Evolutionary conservation across 1,140 invertebrate species (phyloP), one percentile per base, ranked within the genome.

Genomic region (Drosophila dunni): DNA sequence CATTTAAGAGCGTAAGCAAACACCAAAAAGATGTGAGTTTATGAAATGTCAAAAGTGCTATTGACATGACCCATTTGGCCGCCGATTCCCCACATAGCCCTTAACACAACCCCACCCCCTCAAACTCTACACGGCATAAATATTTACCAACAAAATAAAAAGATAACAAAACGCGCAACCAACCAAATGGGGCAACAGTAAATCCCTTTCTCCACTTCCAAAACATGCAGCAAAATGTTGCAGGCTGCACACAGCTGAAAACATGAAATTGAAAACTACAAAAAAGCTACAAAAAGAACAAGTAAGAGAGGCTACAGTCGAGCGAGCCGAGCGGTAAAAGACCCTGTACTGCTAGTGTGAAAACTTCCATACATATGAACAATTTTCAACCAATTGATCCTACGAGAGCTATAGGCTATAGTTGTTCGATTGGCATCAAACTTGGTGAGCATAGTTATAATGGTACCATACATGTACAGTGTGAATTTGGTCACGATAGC

Each of bases 41-140:
- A 56, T 72, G 58, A 69, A 78, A 81, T 85, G 78, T 81, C 75
- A 76, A 83, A 83, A 82, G 83, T 86, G 83, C 79, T 63, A 76
- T 50, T 79, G 82, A 85, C 82, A 86, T 72, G 82, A 17, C 42
- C 48, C 82, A 85, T 88, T 79, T 77, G 83, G 13, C 38, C 44
- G 29, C 11, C n/a, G 11, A n/a, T 13, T 13, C 11, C 8, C 7
- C 11, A 1, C 13, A 34, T 10, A 15, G 40, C 68, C 61, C 61
- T 60, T 53, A 40, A 40, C 40, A 13, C 17, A 62, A n/a, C 20
- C 3, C 6, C 6, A 3, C 24, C 24, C 24, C 24, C n/a, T n/a
- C n/a, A n/a, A 48, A 13, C 61, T 65, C 72, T 65, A 60, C 42
- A 60, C 53, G 60, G 67, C 46, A 64, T 75, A 75, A 75, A 75